phyloP scores from a whole-genome alignment of 2,113 vertebrate species.

The Stegastes partitus region DNA sequence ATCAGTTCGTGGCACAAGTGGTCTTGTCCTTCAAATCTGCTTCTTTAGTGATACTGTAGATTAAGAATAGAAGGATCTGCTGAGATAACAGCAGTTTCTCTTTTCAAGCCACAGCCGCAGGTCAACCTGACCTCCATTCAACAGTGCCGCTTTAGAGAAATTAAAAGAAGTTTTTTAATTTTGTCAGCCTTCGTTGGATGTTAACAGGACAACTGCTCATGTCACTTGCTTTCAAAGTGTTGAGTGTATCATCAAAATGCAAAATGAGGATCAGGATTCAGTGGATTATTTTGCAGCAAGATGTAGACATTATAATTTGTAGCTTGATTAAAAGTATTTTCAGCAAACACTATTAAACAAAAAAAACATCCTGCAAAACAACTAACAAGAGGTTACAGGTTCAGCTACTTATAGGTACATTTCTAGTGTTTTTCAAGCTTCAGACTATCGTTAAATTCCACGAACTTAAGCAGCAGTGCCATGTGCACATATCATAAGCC shows the following conservation, averaged over 20 bases:
- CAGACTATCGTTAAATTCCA: not conserved
- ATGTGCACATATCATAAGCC: not conserved
- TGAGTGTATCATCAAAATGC: not conserved
- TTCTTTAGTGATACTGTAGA: slow-evolving; percentile 4
- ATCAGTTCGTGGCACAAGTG: slow-evolving; percentile 10
- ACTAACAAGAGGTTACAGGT: not conserved
- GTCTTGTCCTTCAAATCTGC: not conserved
- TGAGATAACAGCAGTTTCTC: no score
- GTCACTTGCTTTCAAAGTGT: not conserved
- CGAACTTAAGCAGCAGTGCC: not conserved
- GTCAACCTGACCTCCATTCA: not conserved
- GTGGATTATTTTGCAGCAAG: not conserved
- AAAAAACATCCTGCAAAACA: not conserved
- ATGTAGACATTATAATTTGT: no score
- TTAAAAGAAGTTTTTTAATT: not conserved
- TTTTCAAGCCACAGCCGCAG: not conserved
- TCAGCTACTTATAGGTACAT: not conserved
- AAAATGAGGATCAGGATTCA: slow-evolving; percentile 8
- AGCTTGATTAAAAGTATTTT: not conserved
- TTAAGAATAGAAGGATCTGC: not conserved
- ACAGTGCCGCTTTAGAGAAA: not conserved
- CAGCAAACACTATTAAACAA: not conserved
- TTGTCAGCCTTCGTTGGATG: not conserved
- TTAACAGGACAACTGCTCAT: not conserved
- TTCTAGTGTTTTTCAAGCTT: not conserved